These are phyloP conservation scores for Heterohyrax brucei DNA, from an alignment of 2,797 vertebrate species.

Conservation along the genomic window DNA sequence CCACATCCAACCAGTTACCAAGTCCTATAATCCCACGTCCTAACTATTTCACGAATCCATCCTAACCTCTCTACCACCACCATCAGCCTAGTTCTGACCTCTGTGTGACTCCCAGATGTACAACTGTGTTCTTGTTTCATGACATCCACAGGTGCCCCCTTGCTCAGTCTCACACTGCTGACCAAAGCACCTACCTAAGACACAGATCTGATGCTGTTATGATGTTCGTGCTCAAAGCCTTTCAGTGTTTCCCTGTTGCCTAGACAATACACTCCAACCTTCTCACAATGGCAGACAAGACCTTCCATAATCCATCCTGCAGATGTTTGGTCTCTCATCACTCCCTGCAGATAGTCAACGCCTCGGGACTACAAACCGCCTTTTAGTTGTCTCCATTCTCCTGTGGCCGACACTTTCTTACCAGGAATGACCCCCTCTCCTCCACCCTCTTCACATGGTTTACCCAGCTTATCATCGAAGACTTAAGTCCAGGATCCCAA, in stretches of 20 bases:
- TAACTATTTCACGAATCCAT: background rate
- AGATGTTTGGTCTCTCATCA: background rate
- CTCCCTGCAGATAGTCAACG: background rate
- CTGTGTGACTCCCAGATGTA: accelerated
- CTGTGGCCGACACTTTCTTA: background rate
- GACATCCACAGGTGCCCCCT: background rate
- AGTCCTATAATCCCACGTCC: background rate
- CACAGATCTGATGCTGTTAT: background rate
- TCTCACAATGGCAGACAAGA: background rate
- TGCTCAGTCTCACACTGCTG: background rate
- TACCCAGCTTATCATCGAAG: background rate
- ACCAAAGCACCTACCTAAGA: background rate
- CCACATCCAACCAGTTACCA: background rate
- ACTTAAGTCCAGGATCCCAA: background rate
- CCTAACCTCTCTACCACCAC: background rate
- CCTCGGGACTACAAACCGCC: background rate
- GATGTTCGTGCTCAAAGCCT: background rate
- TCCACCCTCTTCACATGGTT: background rate
- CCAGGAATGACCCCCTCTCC: background rate
- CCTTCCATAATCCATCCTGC: background rate
- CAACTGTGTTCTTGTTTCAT: background rate
- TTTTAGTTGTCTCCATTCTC: background rate
- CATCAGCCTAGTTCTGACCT: background rate
- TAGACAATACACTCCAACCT: background rate
- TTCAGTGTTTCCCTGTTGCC: background rate